Conservation (phyloP, 2,888 invertebrate genomes). For the Sphaeridia pumilis region DNA sequence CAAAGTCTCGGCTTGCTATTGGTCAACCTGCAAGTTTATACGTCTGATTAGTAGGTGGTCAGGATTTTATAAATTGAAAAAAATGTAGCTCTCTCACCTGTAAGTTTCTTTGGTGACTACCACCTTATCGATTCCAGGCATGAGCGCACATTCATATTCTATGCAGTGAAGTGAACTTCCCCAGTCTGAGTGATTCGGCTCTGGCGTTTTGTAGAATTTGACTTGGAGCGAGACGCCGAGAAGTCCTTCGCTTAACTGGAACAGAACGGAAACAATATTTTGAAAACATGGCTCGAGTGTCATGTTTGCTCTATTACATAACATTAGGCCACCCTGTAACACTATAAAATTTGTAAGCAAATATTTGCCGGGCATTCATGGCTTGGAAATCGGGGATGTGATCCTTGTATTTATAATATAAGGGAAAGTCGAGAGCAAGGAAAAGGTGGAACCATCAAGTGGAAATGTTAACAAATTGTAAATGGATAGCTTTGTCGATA, state of each 20-base stretch:
- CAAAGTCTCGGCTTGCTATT: constrained; percentile 36
- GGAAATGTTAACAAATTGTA: too few species aligned
- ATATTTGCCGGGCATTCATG: too few species aligned
- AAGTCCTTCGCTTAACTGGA: constrained; percentile 43
- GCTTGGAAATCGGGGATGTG: too few species aligned
- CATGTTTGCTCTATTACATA: too few species aligned
- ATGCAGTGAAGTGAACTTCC: constrained; percentile 46
- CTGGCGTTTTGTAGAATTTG: constrained; percentile 46
- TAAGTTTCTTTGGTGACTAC: constrained; percentile 45
- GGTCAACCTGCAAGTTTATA: constrained; percentile 24
- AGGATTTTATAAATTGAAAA: not conserved
- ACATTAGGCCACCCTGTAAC: too few species aligned
- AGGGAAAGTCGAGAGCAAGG: too few species aligned
- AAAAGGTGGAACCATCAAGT: too few species aligned
- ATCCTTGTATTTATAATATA: too few species aligned
- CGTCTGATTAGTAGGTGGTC: not conserved
- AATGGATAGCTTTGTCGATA: too few species aligned
- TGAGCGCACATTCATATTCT: constrained; percentile 44
- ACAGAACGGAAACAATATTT: too few species aligned
- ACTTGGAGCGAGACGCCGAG: constrained; percentile 46
- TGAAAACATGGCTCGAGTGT: too few species aligned
- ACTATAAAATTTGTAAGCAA: too few species aligned
- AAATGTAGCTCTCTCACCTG: constrained; percentile 37
- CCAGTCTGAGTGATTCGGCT: constrained; percentile 46
- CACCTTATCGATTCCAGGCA: constrained; percentile 41